A percentile compares a stretch with the other conserved stretches of the same genome.
These are phyloP conservation scores for Perca schrenkii DNA, from an alignment of 2,113 vertebrate species.

Conservation along the genomic window DNA sequence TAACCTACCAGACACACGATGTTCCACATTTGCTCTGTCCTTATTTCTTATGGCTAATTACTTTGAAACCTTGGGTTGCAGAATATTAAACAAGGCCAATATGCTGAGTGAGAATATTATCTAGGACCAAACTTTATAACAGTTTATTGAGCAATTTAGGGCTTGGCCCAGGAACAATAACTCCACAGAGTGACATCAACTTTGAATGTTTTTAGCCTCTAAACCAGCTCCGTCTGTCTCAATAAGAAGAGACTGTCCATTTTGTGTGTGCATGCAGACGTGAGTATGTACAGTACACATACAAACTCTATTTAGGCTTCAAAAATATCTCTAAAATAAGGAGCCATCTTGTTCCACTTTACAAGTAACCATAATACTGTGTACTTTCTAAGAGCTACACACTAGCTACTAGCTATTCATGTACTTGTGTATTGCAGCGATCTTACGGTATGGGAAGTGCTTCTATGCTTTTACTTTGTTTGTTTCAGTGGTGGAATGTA, in stretches of 20 bases:
- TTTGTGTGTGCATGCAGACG: not conserved
- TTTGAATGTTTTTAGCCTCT: slow-evolving; percentile 21
- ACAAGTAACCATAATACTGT: no score
- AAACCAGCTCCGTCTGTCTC: not conserved
- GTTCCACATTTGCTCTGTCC: slow-evolving; percentile 11
- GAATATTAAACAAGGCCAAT: slow-evolving; percentile 49
- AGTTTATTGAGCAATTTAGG: slow-evolving; percentile 40
- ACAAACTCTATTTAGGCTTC: not conserved
- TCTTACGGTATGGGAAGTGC: no score
- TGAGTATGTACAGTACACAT: not conserved
- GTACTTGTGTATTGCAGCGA: no score
- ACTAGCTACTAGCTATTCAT: no score
- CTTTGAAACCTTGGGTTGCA: slow-evolving; percentile 47
- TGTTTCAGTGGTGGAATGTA: no score
- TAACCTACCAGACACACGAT: slow-evolving; percentile 17
- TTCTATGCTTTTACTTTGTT: no score
- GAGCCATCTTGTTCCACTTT: no score
- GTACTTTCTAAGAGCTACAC: no score
- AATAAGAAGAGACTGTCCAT: not conserved
- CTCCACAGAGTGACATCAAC: slow-evolving; percentile 50
- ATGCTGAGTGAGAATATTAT: slow-evolving; percentile 30
- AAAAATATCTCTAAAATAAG: not conserved
- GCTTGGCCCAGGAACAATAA: slow-evolving; percentile 32
- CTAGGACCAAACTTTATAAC: slow-evolving; percentile 22
- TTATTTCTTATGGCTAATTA: slow-evolving; percentile 51